phyloP scores from a whole-genome alignment of 2,113 vertebrate species.

The Equus quagga region DNA sequence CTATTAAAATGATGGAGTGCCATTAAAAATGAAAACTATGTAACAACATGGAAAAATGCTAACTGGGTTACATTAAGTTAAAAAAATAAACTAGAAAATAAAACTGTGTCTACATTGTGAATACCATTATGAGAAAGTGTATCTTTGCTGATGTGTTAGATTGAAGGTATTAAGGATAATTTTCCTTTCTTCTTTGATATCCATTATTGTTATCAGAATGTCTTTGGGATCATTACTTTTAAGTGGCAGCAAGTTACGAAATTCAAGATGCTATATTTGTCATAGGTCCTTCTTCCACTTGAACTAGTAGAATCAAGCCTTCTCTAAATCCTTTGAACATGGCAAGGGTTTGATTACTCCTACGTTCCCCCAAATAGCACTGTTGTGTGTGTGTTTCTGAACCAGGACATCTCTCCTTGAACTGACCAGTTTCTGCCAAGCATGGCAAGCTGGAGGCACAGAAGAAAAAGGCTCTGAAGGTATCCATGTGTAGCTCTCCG shows the following conservation, averaged over 20 bases:
- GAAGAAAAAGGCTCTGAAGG: not conserved
- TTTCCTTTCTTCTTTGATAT: conserved; percentile 64
- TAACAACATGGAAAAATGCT: conserved; percentile 53
- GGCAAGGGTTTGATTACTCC: not conserved
- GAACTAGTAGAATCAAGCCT: not conserved
- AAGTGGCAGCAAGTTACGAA: not conserved
- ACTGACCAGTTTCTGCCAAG: conserved; percentile 53
- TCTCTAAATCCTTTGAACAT: not conserved
- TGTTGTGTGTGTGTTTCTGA: not conserved
- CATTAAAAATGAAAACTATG: conserved; percentile 72
- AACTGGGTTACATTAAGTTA: conserved; percentile 65
- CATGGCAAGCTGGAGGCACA: not conserved
- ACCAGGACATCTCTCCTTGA: not conserved
- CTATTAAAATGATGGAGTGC: conserved; percentile 75
- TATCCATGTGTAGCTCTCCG: not conserved
- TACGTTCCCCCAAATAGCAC: not conserved
- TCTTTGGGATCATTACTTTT: conserved; percentile 41
- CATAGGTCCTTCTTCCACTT: not conserved
- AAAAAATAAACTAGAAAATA: conserved; percentile 18
- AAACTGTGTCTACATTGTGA: conserved; percentile 57
- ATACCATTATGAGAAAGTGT: conserved; percentile 32
- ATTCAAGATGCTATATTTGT: not conserved
- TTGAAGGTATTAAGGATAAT: conserved; percentile 49
- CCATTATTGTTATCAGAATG: conserved; percentile 35
- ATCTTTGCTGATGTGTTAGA: not conserved